A percentile compares a stretch with the other conserved stretches of the same genome.
phyloP scores from a whole-genome alignment of 2,888 invertebrate genomes.

The Seira ritae region DNA sequence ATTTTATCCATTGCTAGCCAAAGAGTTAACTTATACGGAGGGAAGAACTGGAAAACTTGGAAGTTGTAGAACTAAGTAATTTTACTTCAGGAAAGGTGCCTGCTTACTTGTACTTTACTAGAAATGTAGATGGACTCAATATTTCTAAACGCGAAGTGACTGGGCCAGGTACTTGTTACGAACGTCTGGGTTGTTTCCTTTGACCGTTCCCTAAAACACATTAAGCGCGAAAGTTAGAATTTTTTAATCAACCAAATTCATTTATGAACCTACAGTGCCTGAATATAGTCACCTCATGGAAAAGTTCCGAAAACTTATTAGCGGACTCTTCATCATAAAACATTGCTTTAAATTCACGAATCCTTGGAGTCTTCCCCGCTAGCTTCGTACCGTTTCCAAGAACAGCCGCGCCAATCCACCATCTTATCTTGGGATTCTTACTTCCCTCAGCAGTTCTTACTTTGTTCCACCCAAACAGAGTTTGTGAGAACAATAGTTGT shows the following conservation, averaged over 20 bases:
- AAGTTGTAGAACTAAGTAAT: too few relatives aligned
- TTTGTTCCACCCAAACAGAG: conserved; percentile 55
- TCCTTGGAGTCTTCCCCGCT: conserved; percentile 49
- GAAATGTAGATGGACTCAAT: too few relatives aligned
- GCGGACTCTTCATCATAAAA: conserved; percentile 56
- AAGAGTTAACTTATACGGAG: too few relatives aligned
- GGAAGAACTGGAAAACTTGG: too few relatives aligned
- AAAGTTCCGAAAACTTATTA: conserved; percentile 55
- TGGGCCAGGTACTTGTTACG: conserved; percentile 52
- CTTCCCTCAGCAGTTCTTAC: conserved; percentile 45
- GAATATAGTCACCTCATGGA: conserved; percentile 57
- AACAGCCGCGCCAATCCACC: conserved; percentile 64
- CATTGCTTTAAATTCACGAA: conserved; percentile 61
- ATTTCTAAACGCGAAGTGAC: conserved; percentile 36
- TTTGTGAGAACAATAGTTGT: conserved; percentile 51
- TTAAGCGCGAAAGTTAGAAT: too few relatives aligned
- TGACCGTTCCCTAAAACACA: conserved; percentile 44
- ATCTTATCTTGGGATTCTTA: conserved; percentile 43
- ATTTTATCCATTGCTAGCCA: too few relatives aligned
- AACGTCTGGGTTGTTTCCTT: conserved; percentile 58
- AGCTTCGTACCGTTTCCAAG: conserved; percentile 41
- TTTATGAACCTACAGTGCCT: neutral
- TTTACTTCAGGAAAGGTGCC: too few relatives aligned
- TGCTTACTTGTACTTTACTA: too few relatives aligned
- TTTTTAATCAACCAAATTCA: neutral